These are phyloP conservation scores for Sphenodon punctatus DNA, from an alignment of 2,797 vertebrate genomes.

Conservation along the genomic window DNA sequence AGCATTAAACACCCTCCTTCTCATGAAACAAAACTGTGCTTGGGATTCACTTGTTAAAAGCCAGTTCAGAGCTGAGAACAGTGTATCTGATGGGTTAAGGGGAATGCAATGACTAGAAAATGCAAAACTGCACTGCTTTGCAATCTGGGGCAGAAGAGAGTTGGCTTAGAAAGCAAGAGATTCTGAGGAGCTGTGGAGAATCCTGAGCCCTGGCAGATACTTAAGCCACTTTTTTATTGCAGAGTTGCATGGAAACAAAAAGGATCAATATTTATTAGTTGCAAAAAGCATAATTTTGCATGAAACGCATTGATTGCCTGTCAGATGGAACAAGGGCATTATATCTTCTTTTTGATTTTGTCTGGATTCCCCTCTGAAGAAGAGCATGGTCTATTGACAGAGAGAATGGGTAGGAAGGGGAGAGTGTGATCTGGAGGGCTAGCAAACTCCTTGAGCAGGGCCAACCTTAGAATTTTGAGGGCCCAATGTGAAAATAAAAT, in stretches of 20 bases:
- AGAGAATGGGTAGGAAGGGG: fast-evolving
- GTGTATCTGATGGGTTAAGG: not conserved
- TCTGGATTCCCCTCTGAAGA: not conserved
- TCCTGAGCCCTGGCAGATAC: constrained; percentile 18
- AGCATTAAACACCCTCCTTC: too few species aligned
- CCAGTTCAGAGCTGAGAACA: too few species aligned
- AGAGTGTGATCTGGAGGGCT: not conserved
- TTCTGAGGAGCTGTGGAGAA: fast-evolving
- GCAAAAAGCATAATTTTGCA: constrained; percentile 64
- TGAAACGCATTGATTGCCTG: constrained; percentile 52
- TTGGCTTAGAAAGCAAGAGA: not conserved
- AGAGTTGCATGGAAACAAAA: constrained; percentile 47
- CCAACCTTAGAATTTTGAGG: too few species aligned
- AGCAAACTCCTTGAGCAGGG: too few species aligned
- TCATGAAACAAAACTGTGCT: too few species aligned
- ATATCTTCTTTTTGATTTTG: constrained; percentile 44
- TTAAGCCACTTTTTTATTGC: constrained; percentile 50
- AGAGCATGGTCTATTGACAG: not conserved
- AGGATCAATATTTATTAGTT: constrained; percentile 67
- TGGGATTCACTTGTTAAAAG: too few species aligned
- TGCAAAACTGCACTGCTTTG: not conserved
- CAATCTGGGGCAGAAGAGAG: not conserved
- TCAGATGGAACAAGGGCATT: constrained; percentile 44
- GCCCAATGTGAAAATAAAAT: too few species aligned
- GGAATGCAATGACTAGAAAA: not conserved